Conservation (phyloP, 2,888 invertebrate species). For the Platypus cylindrus region DNA sequence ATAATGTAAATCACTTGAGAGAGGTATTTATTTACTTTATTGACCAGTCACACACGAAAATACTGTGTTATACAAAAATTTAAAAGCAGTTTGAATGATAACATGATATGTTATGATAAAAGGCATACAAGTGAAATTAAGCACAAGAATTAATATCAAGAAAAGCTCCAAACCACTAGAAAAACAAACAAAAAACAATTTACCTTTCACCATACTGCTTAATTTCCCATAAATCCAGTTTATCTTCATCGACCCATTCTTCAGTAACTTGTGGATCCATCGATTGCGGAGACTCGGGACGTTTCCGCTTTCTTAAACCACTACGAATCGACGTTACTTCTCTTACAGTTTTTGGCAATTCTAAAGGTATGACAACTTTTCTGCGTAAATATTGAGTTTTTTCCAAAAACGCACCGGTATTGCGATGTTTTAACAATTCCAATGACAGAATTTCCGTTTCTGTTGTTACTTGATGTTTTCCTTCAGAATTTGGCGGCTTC, state of each 20-base stretch:
- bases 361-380: constrained; percentile 87
- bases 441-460: constrained; percentile 91
- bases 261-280: constrained; percentile 91
- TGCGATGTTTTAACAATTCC: constrained; percentile 79
- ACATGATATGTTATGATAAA: no score
- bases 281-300: constrained; percentile 87
- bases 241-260: constrained; percentile 94
- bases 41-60: no score
- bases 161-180: no score
- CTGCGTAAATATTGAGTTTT: constrained; percentile 85
- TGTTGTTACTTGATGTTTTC: constrained; percentile 86
- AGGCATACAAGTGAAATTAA: no score
- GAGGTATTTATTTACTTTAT: no score
- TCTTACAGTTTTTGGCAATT: constrained; percentile 73
- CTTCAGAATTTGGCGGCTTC: constrained; percentile 70
- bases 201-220: constrained; percentile 81
- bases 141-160: no score
- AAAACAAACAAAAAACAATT: constrained; percentile 21
- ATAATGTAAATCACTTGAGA: no score
- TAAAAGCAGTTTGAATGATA: no score
- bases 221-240: constrained; percentile 92
- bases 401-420: constrained; percentile 78
- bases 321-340: constrained; percentile 92
- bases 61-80: no score
- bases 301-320: constrained; percentile 82